Conservation (phyloP, 64 coral and sea anemone species). For the Pachyseris speciosa region DNA sequence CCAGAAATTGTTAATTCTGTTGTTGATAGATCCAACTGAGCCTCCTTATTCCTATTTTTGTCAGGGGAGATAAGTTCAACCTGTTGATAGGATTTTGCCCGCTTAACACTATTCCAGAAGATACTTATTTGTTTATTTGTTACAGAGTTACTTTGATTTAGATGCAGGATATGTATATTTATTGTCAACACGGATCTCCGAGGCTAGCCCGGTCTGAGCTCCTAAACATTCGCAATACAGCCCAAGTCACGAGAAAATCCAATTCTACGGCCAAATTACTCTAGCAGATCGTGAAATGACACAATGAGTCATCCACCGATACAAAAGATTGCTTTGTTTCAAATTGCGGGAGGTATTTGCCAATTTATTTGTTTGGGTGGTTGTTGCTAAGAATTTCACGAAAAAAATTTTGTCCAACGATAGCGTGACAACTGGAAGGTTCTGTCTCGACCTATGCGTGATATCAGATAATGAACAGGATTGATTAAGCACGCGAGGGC, state of each 20-base stretch:
- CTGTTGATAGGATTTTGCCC: neutral
- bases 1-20: neutral
- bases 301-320: neutral
- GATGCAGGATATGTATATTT: constrained; percentile 36
- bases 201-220: neutral
- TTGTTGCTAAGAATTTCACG: neutral
- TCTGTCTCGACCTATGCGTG: constrained; percentile 14
- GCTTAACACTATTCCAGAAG: constrained; percentile 17
- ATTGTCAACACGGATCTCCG: neutral
- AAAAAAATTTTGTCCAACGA: neutral
- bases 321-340: neutral
- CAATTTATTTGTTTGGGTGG: neutral
- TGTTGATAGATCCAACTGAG: neutral
- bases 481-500: constrained; percentile 1
- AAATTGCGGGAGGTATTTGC: neutral
- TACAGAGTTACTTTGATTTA: constrained; percentile 49
- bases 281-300: too few species aligned
- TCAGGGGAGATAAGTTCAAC: neutral
- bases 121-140: constrained; percentile 34
- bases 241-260: neutral
- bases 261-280: neutral
- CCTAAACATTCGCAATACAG: neutral
- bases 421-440: constrained; percentile 44
- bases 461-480: neutral
- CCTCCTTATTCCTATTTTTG: constrained; percentile 4